Evolutionary conservation across 2,888 invertebrate genomes (phyloP), one percentile per base, ranked within the genome.

Genomic region (Sinohyriopsis cumingii): DNA sequence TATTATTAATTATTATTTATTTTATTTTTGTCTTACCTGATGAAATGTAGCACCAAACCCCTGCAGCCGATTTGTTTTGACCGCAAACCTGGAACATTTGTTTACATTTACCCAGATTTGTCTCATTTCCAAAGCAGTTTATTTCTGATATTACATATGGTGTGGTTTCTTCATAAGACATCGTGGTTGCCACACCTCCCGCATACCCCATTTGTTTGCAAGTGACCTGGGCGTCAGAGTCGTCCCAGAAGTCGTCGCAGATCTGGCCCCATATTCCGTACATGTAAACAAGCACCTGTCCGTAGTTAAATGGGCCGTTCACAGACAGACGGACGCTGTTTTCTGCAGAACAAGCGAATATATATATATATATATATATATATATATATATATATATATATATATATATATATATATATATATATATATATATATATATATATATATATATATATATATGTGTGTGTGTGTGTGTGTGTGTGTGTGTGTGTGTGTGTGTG

Each of bases 191-290:
- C 20, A 78, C 68, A 18, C 85, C 85, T 1, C 71, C 93, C 89
- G 5, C 94, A 94, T 90, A 77, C 2, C 79, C 77, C 18, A 81
- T 62, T 61, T 81, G 70, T n/a, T 65, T 55, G 64, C 85, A 81
- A 5, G 69, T 67, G 7, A 80, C 81, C 24, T 66, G 65, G 19
- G 85, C 84, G 55, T 79, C 82, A 0, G 12, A 28, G 63, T 84
- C 81, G 63, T 76, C 73, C 83, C 83, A 84, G 63, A 71, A 76
- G 9, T 70, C 65, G 7, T 69, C 71, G 68, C 85, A 85, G 9
- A 84, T 67, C 15, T 76, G 94, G 15, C 95, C 94, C 95, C 95
- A 95, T 22, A 93, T 91, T 3, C 93, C 93, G 71, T 92, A 92
- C 78, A 93, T 92, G 74, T 92, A 92, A 0, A 95, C 92, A 87